phyloP scores from a whole-genome alignment of 2,797 vertebrate genomes.

The Morelia viridis region DNA sequence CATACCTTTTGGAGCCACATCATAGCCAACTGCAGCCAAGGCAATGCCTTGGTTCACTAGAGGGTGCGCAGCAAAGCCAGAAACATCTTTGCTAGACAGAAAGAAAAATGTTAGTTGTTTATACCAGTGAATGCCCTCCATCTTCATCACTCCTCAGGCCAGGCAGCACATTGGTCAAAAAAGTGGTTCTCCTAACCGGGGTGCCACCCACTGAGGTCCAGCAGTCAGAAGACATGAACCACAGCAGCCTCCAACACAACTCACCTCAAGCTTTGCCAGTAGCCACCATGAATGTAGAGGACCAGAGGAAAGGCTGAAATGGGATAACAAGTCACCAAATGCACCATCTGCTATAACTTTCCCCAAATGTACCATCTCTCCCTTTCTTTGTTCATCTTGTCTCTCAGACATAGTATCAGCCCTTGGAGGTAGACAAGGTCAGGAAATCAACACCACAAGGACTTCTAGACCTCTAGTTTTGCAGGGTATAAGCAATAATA shows the following conservation, averaged over 20 bases:
- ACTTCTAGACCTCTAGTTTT: not conserved
- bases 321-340: not conserved
- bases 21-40: constrained; percentile 83
- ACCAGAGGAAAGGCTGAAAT: constrained; percentile 80
- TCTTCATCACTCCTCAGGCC: not conserved
- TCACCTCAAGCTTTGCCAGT: constrained; percentile 94
- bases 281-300: constrained; percentile 92
- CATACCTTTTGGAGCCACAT: constrained; percentile 88
- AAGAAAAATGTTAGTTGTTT: not conserved
- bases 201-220: too few relatives aligned
- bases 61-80: constrained; percentile 85
- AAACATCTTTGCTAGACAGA: constrained; percentile 84
- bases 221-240: accelerated
- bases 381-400: not conserved
- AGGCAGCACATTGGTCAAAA: not conserved
- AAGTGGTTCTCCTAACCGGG: not conserved
- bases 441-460: not conserved
- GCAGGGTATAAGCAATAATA: not conserved
- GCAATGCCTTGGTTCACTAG: constrained; percentile 80
- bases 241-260: not conserved
- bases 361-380: not conserved
- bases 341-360: too few relatives aligned
- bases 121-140: not conserved
- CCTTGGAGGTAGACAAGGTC: not conserved
- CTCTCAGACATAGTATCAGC: not conserved